Base-by-base conservation (phyloP, 2,797 vertebrate species). In the Bucorvus abyssinicus region DNA sequence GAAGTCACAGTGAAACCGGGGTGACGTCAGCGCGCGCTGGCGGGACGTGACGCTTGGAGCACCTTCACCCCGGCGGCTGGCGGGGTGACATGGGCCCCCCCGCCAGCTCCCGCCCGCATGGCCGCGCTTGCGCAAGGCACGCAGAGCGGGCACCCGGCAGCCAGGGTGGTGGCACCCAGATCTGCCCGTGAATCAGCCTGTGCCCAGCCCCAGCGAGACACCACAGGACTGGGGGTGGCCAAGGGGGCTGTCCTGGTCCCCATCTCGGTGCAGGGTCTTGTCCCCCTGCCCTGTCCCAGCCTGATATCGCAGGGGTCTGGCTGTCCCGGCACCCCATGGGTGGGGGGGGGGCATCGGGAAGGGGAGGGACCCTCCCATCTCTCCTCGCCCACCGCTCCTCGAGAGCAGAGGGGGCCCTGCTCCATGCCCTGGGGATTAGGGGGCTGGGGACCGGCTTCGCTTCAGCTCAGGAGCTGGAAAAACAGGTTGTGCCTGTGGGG, bases 391-490 rank as follows among this genome's bases (percentile, higher is more conserved):
- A 60, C 42, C 5, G 5, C 52, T 34, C 78, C 42, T 26, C 3
- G 49, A 15, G 53, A 55, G 65, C n/a, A 60, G 49, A 64, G 49
- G 57, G 78, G 60, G 69, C 86, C 67, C 75, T 45, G 56, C 78
- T 89, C 30, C 6, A 4, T 29, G 83, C 90, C 45, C 18, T 9
- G 2, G 50, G 70, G 55, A 49, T 49, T 73, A 21, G n/a, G 52
- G 44, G n/a, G 87, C 64, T 67, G n/a, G 79, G 21, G 24, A 21
- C 12, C 3, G 9, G 67, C 40, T 63, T 70, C 40, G 27, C 61
- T 78, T 53, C 79, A 38, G 8, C 64, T 4, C 13, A 26, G 18
- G 68, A 95, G 93, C 95, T 70, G 94, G 95, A 96, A 96, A 95
- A 96, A 95, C 94, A 78, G 95, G 95, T 94, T 96, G 69, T 67